Percentiles rank a stretch among this genome's conserved stretches.
phyloP scores from a whole-genome alignment of 2,888 invertebrate genomes.

The Papilio demoleus region DNA sequence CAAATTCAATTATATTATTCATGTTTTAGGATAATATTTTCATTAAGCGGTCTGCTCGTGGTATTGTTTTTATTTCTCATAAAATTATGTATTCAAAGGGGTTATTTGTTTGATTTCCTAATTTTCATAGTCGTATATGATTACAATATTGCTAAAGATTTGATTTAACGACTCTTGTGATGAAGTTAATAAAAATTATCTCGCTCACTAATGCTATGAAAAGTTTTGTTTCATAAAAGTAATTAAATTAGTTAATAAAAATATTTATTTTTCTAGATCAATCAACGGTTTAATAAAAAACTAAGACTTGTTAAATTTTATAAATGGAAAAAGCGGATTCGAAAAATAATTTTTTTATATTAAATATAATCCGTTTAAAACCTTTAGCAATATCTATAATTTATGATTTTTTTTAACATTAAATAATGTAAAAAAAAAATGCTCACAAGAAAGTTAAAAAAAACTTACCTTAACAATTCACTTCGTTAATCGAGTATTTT shows the following conservation, averaged over 20 bases:
- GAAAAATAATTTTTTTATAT: neutral
- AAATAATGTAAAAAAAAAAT: neutral
- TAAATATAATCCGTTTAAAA: neutral
- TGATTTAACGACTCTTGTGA: neutral
- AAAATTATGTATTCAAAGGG: neutral
- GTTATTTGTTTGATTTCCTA: neutral
- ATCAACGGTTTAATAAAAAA: no score
- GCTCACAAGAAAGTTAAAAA: neutral
- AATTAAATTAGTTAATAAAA: no score
- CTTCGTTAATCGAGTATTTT: neutral
- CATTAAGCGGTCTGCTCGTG: neutral
- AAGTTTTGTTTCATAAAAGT: no score
- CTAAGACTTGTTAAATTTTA: no score
- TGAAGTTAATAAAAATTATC: no score
- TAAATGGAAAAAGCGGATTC: neutral
- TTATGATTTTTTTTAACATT: neutral
- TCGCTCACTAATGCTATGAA: no score
- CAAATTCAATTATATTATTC: neutral
- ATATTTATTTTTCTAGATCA: no score
- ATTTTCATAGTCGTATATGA: neutral
- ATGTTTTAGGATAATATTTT: neutral
- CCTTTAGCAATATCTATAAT: neutral
- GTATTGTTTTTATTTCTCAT: neutral
- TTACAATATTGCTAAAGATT: neutral
- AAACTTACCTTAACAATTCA: conserved; percentile 27